These are phyloP conservation scores for Hemistola chrysoprasaria DNA, from an alignment of 2,888 invertebrate species.

Conservation along the genomic window DNA sequence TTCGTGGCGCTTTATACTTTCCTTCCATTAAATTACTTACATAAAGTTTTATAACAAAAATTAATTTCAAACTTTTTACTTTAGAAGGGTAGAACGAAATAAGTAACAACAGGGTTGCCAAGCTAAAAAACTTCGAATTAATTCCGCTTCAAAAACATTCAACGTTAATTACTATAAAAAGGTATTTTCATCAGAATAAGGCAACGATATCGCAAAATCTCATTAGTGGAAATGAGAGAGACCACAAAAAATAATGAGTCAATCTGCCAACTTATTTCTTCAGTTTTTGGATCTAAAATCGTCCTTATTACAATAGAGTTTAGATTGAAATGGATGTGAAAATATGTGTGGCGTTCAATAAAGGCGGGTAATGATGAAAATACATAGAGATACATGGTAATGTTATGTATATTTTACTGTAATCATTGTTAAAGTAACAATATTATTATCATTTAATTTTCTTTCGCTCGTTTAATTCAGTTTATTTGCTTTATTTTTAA, in stretches of 20 bases:
- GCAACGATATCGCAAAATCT: slow-evolving; percentile 52
- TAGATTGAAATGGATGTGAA: slow-evolving; percentile 2
- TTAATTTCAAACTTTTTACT: no score
- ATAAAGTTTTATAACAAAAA: no score
- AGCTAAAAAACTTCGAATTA: slow-evolving; percentile 8
- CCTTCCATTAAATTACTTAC: neutral
- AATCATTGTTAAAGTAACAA: no score
- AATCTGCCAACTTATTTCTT: slow-evolving; percentile 26
- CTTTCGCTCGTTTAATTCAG: no score
- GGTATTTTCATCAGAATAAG: slow-evolving; percentile 45
- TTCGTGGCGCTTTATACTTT: neutral
- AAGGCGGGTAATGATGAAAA: slow-evolving; percentile 26
- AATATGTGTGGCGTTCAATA: slow-evolving; percentile 31
- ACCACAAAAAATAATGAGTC: slow-evolving; percentile 66
- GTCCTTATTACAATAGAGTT: slow-evolving; percentile 20
- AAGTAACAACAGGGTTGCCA: no score
- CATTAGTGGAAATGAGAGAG: slow-evolving; percentile 56
- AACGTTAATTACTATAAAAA: slow-evolving; percentile 47
- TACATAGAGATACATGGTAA: slow-evolving; percentile 22
- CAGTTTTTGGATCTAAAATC: neutral
- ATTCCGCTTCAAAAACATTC: slow-evolving; percentile 32
- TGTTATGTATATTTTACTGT: no score
- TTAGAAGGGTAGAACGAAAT: no score
- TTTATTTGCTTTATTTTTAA: no score
- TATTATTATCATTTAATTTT: no score